Base-by-base conservation (phyloP, 2,113 vertebrate species). In the Lagopus muta region DNA sequence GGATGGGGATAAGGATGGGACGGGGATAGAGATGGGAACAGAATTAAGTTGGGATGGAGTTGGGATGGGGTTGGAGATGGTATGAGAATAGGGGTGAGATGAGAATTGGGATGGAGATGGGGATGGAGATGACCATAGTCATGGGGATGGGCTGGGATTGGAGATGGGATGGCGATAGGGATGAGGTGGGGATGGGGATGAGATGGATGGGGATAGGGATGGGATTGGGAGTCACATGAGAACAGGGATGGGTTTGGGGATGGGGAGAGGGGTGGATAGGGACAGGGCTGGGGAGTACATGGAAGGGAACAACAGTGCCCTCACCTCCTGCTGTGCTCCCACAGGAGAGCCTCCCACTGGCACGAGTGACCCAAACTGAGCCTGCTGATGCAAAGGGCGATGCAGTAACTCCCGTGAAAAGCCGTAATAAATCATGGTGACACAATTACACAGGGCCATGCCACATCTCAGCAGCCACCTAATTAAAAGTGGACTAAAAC, bases 401-500 rank as follows among this genome's bases (percentile, higher is more conserved):
- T 82, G 11, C 50, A 34, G 82, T 7, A 12, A 8, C 87, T 86
- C 48, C 62, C 43, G 75, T 2, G 2, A 16, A 76, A 55, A 55
- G 57, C 76, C 47, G 48, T 28, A 13, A 88, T 94, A 92, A 86
- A 93, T 91, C 83, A 19, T 6, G 4, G 80, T 45, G 95, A 92
- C 91, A 82, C 42, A 4, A 11, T 40, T 48, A 62, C 38, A 22
- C 0, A 1, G 45, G 27, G 65, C 71, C 93, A 61, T 19, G 16
- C 58, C 66, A 75, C 12, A 3, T 70, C 13, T 12, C 84, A 75
- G 95, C 95, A 93, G 92, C 90, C 9, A 27, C 82, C 90, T 96
- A 86, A 96, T 96, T 96, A 97, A 96, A 96, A 40, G 75, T 32
- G 96, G 93, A 65, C 62, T 28, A 71, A 90, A 95, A 72, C 34